These are phyloP conservation scores for Orientallactaga bullata DNA, from an alignment of 2,113 vertebrate genomes.

Conservation along the genomic window DNA sequence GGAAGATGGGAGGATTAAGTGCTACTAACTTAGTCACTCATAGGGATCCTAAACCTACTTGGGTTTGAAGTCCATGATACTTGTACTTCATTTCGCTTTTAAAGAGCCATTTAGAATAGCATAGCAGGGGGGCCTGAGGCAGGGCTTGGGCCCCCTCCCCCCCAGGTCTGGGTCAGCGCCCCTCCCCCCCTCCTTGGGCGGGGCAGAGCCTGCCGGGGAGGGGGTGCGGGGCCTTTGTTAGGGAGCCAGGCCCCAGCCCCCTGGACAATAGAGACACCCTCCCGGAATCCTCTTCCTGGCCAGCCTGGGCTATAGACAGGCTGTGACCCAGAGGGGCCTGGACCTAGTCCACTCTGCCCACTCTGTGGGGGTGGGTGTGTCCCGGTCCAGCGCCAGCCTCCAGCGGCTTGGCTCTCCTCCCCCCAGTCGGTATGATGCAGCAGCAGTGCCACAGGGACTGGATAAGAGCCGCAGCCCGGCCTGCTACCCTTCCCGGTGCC, in stretches of 20 bases:
- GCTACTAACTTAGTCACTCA: background rate
- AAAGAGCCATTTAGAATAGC: background rate
- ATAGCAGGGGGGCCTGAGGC: slow-evolving; percentile 58
- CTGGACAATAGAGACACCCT: too few species aligned
- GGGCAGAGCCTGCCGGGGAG: slow-evolving; percentile 75
- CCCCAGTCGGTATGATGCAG: slow-evolving; percentile 83
- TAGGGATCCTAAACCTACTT: background rate
- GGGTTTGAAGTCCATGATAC: too few species aligned
- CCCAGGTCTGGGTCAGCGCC: slow-evolving; percentile 80
- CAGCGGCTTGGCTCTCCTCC: too few species aligned
- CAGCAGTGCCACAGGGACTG: slow-evolving; percentile 79
- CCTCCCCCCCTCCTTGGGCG: slow-evolving; percentile 77
- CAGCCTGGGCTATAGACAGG: too few species aligned
- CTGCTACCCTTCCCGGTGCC: slow-evolving; percentile 71
- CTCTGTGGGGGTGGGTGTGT: too few species aligned
- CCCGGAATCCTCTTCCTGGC: too few species aligned
- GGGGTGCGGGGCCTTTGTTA: slow-evolving; percentile 83
- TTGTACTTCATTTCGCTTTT: background rate
- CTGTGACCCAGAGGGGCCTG: too few species aligned
- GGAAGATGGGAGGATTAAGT: too few species aligned
- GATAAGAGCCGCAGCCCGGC: slow-evolving; percentile 77
- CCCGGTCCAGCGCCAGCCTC: too few species aligned
- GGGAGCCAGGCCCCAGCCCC: slow-evolving; percentile 80
- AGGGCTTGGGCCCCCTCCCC: slow-evolving; percentile 73
- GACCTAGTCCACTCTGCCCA: too few species aligned